Evolutionary conservation across 2,888 invertebrate genomes (phyloP).

Genomic region (Campaea margaritaria): DNA sequence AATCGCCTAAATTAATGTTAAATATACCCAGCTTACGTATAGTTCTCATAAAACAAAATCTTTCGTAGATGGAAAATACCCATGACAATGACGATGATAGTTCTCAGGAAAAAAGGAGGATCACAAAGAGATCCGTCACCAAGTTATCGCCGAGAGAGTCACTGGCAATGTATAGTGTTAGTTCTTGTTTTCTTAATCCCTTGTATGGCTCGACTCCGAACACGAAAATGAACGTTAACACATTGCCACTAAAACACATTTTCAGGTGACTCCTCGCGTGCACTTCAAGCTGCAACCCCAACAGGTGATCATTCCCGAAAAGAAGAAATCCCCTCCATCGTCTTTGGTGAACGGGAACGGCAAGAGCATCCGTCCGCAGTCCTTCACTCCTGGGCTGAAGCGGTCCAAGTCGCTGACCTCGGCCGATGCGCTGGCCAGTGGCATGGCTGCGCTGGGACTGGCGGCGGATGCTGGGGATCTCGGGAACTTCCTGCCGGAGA

Average conservation of each 20-base stretch:
- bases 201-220: no score
- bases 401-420: conserved; percentile 93
- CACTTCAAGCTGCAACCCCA: conserved; percentile 85
- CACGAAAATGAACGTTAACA: no score
- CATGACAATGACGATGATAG: no score
- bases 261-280: conserved; percentile 83
- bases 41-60: no score
- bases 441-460: conserved; percentile 87
- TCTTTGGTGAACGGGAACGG: conserved; percentile 76
- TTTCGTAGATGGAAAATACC: no score
- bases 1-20: no score
- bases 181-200: no score
- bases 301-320: conserved; percentile 71
- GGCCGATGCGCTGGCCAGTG: conserved; percentile 89
- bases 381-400: conserved; percentile 86
- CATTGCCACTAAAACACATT: conserved; percentile 20
- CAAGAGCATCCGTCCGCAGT: conserved; percentile 74
- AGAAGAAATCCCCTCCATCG: conserved; percentile 78
- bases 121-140: conserved; percentile 33
- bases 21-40: no score
- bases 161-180: no score
- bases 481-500: conserved; percentile 89
- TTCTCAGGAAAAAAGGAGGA: no score
- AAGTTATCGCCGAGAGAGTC: background rate
- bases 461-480: conserved; percentile 91